Evolutionary conservation across 1,140 invertebrate genomes (phyloP), one percentile per base, ranked within the genome.

Genomic region (Monochamus saltuarius): DNA sequence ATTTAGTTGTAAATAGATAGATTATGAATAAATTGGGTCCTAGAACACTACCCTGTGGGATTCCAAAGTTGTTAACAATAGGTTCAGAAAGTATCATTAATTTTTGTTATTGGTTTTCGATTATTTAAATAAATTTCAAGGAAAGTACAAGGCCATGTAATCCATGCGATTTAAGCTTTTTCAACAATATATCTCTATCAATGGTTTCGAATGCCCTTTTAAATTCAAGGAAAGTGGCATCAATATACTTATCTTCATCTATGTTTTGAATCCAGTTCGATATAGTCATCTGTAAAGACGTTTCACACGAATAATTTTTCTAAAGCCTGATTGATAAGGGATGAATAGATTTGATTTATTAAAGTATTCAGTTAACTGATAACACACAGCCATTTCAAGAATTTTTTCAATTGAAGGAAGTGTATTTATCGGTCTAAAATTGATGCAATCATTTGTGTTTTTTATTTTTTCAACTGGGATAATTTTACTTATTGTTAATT

Each of bases 121-220:
- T n/a, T 38, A 7, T 8, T 47, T 14, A 47, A 22, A 22, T 47
- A 47, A 47, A 3, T 29, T 29, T 19, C 16, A 14, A 47, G 17
- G 7, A 7, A 47, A 14, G 11, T 47, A 3, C 17, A 19, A 8
- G 29, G n/a, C n/a, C n/a, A n/a, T n/a, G n/a, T n/a, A n/a, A n/a
- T n/a, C n/a, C n/a, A n/a, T n/a, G n/a, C n/a, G n/a, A n/a, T n/a
- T n/a, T n/a, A n/a, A n/a, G n/a, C n/a, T n/a, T n/a, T n/a, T n/a
- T n/a, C n/a, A n/a, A 8, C n/a, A 38, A 38, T 38, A 38, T 47
- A 47, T 47, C n/a, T 47, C 45, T 47, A n/a, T 47, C 16, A 19
- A 47, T 47, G 17, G 45, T 47, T 47, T 47, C 45, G 45, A 47
- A 47, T 6, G 16, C 45, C 45, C 45, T 47, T n/a, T 47, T 47